Percentiles rank a stretch among this genome's conserved stretches.
These are phyloP conservation scores for Trichonephila clavata DNA, from an alignment of 1,140 invertebrate species.

Conservation along the genomic window DNA sequence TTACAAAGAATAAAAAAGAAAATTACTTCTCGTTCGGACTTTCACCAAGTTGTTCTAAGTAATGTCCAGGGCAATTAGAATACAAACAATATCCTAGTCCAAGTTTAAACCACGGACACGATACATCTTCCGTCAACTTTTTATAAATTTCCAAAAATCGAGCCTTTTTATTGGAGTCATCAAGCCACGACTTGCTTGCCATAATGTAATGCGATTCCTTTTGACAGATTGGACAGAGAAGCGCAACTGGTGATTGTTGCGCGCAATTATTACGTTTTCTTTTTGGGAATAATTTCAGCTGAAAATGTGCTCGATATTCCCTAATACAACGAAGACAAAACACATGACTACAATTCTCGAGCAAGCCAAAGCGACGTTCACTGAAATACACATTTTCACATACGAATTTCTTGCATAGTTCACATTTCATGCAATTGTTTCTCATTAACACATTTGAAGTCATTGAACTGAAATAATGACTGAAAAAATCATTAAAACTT, in stretches of 20 bases:
- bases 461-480: neutral
- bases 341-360: slow-evolving; percentile 93
- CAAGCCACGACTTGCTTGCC: neutral
- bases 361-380: slow-evolving; percentile 88
- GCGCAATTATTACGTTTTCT: neutral
- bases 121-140: neutral
- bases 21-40: neutral
- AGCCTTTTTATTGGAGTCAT: neutral
- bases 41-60: neutral
- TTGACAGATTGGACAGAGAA: neutral
- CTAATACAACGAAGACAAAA: slow-evolving; percentile 94
- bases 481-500: neutral
- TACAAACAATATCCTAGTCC: neutral
- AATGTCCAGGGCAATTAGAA: neutral
- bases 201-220: neutral
- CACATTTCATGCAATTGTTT: neutral
- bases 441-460: neutral
- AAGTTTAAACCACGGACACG: neutral
- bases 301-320: neutral
- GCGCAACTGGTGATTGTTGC: neutral
- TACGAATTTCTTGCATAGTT: neutral
- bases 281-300: neutral
- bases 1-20: neutral
- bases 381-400: neutral
- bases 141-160: neutral